phyloP scores from a whole-genome alignment of 2,888 invertebrate species.

The Habrosyne pyritoides region DNA sequence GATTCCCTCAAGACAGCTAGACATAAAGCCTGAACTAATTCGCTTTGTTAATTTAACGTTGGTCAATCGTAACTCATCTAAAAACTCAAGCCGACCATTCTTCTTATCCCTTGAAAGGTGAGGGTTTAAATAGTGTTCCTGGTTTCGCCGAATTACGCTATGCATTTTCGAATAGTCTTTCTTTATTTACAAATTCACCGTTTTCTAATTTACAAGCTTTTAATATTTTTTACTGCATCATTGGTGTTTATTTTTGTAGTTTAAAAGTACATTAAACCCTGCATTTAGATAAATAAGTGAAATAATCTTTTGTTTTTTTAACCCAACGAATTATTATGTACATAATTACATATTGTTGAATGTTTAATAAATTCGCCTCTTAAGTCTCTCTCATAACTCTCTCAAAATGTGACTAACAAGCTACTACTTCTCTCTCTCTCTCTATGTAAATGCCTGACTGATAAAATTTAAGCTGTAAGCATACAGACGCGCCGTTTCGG shows the following conservation, averaged over 20 bases:
- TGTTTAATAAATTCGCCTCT: neutral
- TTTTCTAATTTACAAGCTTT: neutral
- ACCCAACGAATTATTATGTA: neutral
- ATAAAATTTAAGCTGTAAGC: neutral
- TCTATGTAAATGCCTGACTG: neutral
- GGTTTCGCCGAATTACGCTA: neutral
- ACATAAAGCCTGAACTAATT: no score
- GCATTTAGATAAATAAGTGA: neutral
- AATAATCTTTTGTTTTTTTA: neutral
- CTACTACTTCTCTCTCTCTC: conserved; percentile 4
- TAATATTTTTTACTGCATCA: neutral
- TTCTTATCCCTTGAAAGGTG: neutral
- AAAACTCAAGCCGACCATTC: neutral
- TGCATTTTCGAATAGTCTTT: neutral
- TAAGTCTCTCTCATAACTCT: neutral
- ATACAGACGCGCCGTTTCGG: neutral
- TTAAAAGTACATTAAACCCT: neutral
- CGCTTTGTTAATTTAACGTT: no score
- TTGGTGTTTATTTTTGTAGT: neutral
- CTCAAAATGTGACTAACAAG: neutral
- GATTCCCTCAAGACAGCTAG: no score
- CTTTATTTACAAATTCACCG: neutral
- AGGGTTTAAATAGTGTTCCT: neutral
- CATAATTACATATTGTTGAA: neutral
- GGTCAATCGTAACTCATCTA: neutral